Conservation (phyloP, 2,888 invertebrate genomes). For the Pammene aurita region DNA sequence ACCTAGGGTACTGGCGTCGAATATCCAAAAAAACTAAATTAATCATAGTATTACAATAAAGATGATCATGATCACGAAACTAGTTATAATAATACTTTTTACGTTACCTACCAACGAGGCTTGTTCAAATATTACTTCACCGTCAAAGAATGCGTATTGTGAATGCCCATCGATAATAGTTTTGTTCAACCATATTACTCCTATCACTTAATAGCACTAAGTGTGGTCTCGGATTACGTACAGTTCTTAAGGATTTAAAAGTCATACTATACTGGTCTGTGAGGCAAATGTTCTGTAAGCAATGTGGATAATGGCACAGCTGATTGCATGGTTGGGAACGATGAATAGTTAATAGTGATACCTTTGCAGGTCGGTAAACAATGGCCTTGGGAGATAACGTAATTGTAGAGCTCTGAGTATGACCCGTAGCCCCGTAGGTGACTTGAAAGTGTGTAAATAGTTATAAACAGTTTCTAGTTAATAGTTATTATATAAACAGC, state of each 20-base stretch:
- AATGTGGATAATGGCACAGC: slow-evolving; percentile 3
- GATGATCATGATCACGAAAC: slow-evolving; percentile 20
- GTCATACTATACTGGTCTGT: background rate
- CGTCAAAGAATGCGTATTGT: slow-evolving; percentile 37
- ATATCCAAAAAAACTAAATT: background rate
- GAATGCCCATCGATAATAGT: slow-evolving; percentile 27
- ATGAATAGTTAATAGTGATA: background rate
- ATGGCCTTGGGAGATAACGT: slow-evolving; percentile 24
- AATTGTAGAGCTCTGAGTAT: background rate
- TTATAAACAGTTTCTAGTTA: no score
- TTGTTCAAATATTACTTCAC: slow-evolving; percentile 41
- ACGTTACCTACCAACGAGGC: background rate
- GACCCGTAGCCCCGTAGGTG: background rate
- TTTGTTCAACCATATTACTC: slow-evolving; percentile 9
- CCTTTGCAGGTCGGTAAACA: slow-evolving; percentile 8
- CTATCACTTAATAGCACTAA: background rate
- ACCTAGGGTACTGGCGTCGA: no score
- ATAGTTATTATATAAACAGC: no score
- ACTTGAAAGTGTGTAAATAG: background rate
- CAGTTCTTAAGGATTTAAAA: background rate
- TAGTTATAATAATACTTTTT: slow-evolving; percentile 16
- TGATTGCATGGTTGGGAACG: slow-evolving; percentile 20
- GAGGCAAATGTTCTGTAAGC: background rate
- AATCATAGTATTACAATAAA: slow-evolving; percentile 9
- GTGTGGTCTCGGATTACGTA: background rate